These are phyloP conservation scores for Falcaria lacertinaria DNA, from an alignment of 2,888 invertebrate species.

Conservation along the genomic window DNA sequence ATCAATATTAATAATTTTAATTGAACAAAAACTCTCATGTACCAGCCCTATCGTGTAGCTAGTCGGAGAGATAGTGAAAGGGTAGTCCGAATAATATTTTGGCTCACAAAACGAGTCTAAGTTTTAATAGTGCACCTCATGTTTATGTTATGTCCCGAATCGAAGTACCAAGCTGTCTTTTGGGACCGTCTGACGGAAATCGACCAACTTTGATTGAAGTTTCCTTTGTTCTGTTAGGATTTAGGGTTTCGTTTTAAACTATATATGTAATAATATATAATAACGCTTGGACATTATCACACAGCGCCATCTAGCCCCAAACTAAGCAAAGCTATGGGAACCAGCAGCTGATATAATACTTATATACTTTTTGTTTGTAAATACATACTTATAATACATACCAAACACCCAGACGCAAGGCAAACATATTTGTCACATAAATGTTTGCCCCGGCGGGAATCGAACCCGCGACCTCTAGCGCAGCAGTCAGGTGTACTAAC, in stretches of 20 bases:
- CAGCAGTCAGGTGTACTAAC: too few species aligned
- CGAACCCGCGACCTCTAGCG: too few species aligned
- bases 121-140: slow-evolving; percentile 77
- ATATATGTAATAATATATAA: background rate
- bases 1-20: background rate
- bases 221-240: slow-evolving; percentile 14
- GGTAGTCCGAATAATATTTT: slow-evolving; percentile 78
- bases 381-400: too few species aligned
- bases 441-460: too few species aligned
- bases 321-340: too few species aligned
- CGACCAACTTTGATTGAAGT: slow-evolving; percentile 23
- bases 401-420: too few species aligned
- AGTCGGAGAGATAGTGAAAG: slow-evolving; percentile 60
- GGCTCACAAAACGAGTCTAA: slow-evolving; percentile 78
- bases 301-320: too few species aligned
- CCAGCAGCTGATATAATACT: too few species aligned
- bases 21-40: background rate
- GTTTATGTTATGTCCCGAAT: slow-evolving; percentile 71
- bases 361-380: too few species aligned
- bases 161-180: slow-evolving; percentile 45
- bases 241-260: slow-evolving; percentile 7
- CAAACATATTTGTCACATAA: too few species aligned
- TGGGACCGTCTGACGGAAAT: slow-evolving; percentile 25
- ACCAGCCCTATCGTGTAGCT: slow-evolving; percentile 45
- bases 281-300: too few species aligned